Base-by-base conservation (phyloP, 2,888 invertebrate genomes). In the Drosophila antonietae region DNA sequence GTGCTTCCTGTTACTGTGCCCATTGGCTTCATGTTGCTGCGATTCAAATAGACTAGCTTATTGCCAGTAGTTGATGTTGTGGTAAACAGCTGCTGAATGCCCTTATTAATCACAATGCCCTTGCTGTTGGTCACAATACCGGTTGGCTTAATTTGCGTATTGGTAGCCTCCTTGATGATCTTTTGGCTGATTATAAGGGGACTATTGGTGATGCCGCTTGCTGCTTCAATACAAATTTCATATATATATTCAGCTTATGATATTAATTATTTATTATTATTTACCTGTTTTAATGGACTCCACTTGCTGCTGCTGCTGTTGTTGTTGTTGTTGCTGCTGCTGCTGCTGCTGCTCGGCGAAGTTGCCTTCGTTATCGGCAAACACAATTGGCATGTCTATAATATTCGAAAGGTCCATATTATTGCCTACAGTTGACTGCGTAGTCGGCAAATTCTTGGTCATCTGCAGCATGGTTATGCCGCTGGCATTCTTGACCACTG, bases 371-470 rank as follows among this genome's bases (percentile, higher is more conserved):
- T 94, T 95, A 77, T 95, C 95, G 1, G 95, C 95, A 88, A 95
- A 95, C 67, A 95, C 94, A 78, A 95, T 95, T 1, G 95, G 95
- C 88, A 95, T 93, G 84, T 95, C 95, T 83, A 95, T 93, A 52
- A 95, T 95, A 83, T 95, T 95, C 1, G 94, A 93, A 33, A 94
- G 80, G 89, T 94, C 94, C 55, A 94, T 37, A 49, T 41, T 71
- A 15, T 4, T 71, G 44, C 51, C 41, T 9, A 57, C 35, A 35
- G 82, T 35, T 20, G 66, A 23, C 12, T 65, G 64, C 14, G 75
- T 52, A 15, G 72, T 47, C 10, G 65, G 51, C 53, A 62, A 61
- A 39, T 66, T 73, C 56, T 89, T 86, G 2, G 88, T 80, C 43
- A 91, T 55, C 43, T 91, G 91, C 20, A 91, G 57, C 55, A 89